Conservation (phyloP, 2,797 vertebrate species). For the Furcifer pardalis region DNA sequence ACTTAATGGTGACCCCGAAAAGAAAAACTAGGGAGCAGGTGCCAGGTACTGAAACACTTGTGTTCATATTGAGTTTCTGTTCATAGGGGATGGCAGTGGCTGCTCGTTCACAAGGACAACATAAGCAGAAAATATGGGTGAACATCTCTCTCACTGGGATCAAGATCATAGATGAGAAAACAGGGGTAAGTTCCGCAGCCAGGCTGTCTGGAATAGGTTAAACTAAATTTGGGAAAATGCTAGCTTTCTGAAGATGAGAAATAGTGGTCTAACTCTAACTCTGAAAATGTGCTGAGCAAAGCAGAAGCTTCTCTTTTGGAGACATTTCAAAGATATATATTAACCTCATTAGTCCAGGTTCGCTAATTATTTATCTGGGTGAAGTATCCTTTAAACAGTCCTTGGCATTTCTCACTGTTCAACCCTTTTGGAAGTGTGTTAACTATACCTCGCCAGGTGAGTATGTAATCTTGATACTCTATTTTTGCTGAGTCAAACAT, state of each 20-base stretch:
- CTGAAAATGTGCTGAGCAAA: background rate
- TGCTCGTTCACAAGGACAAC: constrained; percentile 94
- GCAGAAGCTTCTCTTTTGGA: background rate
- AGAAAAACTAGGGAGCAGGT: background rate
- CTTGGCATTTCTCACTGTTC: background rate
- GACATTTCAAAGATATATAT: background rate
- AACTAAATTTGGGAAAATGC: background rate
- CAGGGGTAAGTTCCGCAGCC: constrained; percentile 84
- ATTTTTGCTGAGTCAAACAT: background rate
- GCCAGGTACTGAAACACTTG: background rate
- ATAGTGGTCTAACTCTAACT: background rate
- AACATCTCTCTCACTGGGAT: constrained; percentile 94
- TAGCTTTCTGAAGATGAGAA: background rate
- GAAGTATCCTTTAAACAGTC: background rate
- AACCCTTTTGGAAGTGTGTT: background rate
- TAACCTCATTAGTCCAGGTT: background rate
- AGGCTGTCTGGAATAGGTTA: background rate
- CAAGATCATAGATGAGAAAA: constrained; percentile 95
- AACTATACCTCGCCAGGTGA: background rate
- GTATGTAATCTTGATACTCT: background rate
- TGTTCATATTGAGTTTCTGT: background rate
- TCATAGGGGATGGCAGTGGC: constrained; percentile 91
- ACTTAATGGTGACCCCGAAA: background rate
- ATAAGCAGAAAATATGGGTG: constrained; percentile 96
- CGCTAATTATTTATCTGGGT: background rate